These are phyloP conservation scores for Butastur rufipennis DNA, from an alignment of 2,113 vertebrate species.

Conservation along the genomic window DNA sequence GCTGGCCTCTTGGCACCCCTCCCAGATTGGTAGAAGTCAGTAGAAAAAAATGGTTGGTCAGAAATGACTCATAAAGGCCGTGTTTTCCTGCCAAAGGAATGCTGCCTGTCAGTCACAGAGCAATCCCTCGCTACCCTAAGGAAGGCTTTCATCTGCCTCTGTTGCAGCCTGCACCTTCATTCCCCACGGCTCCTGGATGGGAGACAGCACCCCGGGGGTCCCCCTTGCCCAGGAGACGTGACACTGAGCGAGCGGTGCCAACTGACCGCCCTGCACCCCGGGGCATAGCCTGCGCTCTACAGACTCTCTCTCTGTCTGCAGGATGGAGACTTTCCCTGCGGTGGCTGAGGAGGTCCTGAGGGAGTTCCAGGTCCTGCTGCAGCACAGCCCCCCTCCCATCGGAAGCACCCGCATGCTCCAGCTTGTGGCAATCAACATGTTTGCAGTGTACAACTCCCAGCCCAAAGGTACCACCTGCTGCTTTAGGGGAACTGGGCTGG, in stretches of 20 bases:
- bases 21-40: constrained; percentile 67
- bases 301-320: constrained; percentile 64
- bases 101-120: constrained; percentile 47
- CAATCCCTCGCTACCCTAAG: not conserved
- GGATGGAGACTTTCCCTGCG: constrained; percentile 93
- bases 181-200: not conserved
- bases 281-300: not conserved
- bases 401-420: constrained; percentile 92
- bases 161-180: not conserved
- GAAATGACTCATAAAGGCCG: constrained; percentile 65
- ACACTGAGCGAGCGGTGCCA: not conserved
- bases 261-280: not conserved
- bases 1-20: constrained; percentile 58
- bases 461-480: constrained; percentile 79
- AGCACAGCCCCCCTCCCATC: constrained; percentile 86
- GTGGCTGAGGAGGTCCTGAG: constrained; percentile 87
- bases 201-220: not conserved
- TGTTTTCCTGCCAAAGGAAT: constrained; percentile 63
- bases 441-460: constrained; percentile 90
- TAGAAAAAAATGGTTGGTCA: constrained; percentile 69
- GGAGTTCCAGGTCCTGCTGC: constrained; percentile 90
- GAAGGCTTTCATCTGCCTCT: not conserved
- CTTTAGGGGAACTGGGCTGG: not conserved
- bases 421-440: constrained; percentile 98
- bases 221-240: not conserved